Percentiles rank a stretch among this genome's conserved stretches.
phyloP scores from a whole-genome alignment of 2,113 vertebrate species.

The Lepidothrix coronata region DNA sequence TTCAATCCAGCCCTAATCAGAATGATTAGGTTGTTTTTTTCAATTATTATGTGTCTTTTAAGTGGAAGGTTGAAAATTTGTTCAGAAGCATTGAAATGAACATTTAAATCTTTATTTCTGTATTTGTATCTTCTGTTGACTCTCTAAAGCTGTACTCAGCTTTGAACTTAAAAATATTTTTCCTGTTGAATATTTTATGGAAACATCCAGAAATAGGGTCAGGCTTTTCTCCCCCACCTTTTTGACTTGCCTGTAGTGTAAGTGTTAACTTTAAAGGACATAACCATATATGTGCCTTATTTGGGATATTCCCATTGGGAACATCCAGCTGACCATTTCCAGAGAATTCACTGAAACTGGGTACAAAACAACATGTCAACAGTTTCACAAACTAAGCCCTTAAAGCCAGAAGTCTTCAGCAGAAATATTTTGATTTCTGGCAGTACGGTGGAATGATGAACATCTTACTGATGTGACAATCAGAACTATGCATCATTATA shows the following conservation, averaged over 20 bases:
- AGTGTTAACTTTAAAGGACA: not conserved
- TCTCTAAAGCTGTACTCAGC: not conserved
- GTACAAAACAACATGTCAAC: not conserved
- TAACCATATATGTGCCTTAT: fast-evolving
- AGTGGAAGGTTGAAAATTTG: not conserved
- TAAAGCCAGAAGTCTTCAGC: not conserved
- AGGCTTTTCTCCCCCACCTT: not conserved
- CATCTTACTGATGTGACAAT: not conserved
- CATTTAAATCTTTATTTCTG: not conserved
- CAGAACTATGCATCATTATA: not conserved
- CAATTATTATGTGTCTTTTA: not conserved
- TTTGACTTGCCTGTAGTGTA: not conserved
- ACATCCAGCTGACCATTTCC: not conserved
- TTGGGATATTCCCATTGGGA: not conserved
- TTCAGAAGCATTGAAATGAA: not conserved
- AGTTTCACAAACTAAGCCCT: not conserved
- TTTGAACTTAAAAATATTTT: not conserved
- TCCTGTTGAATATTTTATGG: not conserved
- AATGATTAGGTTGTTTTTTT: not conserved
- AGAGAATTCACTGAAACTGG: not conserved
- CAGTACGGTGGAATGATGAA: not conserved
- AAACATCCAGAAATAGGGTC: not conserved
- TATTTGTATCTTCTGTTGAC: not conserved
- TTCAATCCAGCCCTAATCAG: not conserved
- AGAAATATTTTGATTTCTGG: not conserved